Base-by-base conservation (phyloP, 2,888 invertebrate species). In the Labia minor region DNA sequence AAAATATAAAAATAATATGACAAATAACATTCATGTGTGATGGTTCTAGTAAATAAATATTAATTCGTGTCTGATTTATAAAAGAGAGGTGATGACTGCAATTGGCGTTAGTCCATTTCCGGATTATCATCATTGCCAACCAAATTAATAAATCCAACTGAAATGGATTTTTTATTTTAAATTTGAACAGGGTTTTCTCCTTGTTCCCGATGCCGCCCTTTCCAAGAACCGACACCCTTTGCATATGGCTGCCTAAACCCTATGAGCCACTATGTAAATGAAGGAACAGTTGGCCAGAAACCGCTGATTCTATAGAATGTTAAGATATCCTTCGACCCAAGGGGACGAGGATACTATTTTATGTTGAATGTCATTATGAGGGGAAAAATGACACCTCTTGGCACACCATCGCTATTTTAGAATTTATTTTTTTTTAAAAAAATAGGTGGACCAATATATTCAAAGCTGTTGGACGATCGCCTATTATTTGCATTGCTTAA, bases 241-340 rank as follows among this genome's bases (percentile, higher is more conserved):
- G 49, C 49, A 49, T 49, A 49, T 49, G 49, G 49, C 3, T 49
- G 8, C 49, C 14, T 49, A n/a, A n/a, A 14, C 49, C 14, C 2
- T 49, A 49, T 49, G 49, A 49, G n/a, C 16, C 49, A 49, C 49
- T 49, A 49, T 49, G 49, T 49, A 49, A 49, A 49, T 49, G 49
- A 49, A 49, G 49, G 26, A 49, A 3, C 16, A 2, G 6, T 49
- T 49, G 49, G 49, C 49, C 6, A 49, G n/a, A 14, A 49, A 49
- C 49, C 49, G 8, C 8, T 11, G 33, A 33, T 8, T 49, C 3
- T 49, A 49, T 49, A 49, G 14, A 49, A 49, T 49, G 49, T 10
- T 49, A 49, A 49, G 49, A 49, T 8, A 49, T 49, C n/a, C 49
- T 14, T 3, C 3, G 33, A 33, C 6, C 33, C 33, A 33, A 6